Evolutionary conservation across 2,113 vertebrate genomes (phyloP).

Genomic region (Nycticorax nycticorax): DNA sequence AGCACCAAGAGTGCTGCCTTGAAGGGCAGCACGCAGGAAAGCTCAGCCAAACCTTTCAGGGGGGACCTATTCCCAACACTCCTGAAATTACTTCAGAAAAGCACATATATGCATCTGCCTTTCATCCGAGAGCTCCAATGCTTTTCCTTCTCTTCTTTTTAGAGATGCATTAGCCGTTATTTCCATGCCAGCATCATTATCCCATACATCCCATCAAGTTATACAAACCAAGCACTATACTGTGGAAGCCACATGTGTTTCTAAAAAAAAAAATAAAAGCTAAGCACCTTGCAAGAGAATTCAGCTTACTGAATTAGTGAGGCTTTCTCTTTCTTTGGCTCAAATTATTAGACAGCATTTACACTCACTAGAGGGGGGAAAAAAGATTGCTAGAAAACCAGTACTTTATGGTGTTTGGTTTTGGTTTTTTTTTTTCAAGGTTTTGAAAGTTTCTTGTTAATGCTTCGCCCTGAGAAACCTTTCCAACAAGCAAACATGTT

Average conservation of each 20-base stretch:
- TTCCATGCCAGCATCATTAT: neutral
- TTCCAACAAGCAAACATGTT: neutral
- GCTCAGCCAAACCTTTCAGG: neutral
- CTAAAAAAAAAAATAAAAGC: neutral
- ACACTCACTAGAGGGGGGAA: neutral
- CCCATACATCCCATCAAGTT: neutral
- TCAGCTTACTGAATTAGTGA: neutral
- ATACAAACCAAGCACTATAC: neutral
- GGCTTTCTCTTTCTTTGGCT: neutral
- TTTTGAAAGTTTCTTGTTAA: neutral
- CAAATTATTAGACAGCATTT: neutral
- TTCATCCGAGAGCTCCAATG: neutral
- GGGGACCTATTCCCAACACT: neutral
- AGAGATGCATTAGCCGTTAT: neutral
- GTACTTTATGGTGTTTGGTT: neutral
- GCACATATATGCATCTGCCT: neutral
- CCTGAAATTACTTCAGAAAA: neutral
- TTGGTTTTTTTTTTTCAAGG: neutral
- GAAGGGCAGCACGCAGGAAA: rapidly evolving
- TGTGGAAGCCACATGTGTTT: neutral
- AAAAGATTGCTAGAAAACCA: neutral
- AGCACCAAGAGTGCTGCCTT: neutral
- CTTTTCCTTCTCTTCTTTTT: neutral
- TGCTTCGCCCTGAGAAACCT: neutral
- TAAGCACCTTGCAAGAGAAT: neutral